Evolutionary conservation across 1,140 invertebrate genomes (phyloP).

Genomic region (Episyrphus balteatus): DNA sequence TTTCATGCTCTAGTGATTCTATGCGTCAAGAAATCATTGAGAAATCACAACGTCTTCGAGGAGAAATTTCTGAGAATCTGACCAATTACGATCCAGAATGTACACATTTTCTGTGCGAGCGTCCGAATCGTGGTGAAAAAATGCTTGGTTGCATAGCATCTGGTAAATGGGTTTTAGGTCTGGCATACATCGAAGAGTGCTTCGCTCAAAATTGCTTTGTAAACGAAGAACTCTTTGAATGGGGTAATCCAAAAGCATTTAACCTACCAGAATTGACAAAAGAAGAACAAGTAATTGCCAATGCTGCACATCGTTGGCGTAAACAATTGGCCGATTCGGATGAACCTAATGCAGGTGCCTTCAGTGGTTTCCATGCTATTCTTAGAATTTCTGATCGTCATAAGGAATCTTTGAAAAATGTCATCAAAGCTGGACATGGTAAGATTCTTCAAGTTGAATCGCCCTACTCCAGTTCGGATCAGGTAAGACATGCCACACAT

Average conservation of each 20-base stretch:
- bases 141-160: conserved; percentile 69
- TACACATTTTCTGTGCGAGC: conserved; percentile 68
- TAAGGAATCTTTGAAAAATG: conserved; percentile 49
- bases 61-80: conserved; percentile 45
- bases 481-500: conserved; percentile 16
- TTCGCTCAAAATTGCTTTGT: conserved; percentile 52
- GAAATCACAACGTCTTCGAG: conserved; percentile 52
- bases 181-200: conserved; percentile 61
- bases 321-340: conserved; percentile 26
- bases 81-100: conserved; percentile 51
- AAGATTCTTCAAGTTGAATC: conserved; percentile 41
- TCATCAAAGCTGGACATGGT: conserved; percentile 63
- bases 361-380: conserved; percentile 54
- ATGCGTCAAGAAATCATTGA: conserved; percentile 15
- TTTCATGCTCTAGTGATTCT: conserved; percentile 24
- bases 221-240: conserved; percentile 68
- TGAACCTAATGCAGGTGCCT: conserved; percentile 39
- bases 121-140: conserved; percentile 72
- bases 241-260: conserved; percentile 54
- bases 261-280: conserved; percentile 38
- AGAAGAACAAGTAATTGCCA: conserved; percentile 42
- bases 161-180: conserved; percentile 78
- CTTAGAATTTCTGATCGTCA: conserved; percentile 53
- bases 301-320: conserved; percentile 55
- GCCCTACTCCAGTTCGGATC: conserved; percentile 15